Percentiles rank a stretch among this genome's conserved stretches.
Conservation (phyloP, 2,888 invertebrate species). For the Dryadula phaetusa region DNA sequence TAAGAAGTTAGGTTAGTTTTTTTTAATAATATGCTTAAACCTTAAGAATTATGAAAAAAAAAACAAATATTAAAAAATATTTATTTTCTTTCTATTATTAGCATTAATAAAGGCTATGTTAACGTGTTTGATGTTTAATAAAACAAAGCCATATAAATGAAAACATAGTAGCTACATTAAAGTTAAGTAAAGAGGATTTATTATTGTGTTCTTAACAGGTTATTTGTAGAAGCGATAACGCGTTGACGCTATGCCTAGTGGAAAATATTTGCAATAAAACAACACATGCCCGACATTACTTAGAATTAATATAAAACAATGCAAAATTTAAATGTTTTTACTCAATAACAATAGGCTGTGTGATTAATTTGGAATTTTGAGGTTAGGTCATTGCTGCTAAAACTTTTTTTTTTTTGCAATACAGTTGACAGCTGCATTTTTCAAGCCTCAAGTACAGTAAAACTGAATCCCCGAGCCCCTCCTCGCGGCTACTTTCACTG, state of each 20-base stretch:
- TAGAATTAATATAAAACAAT: not conserved
- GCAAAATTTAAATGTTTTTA: not conserved
- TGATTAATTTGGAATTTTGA: slow-evolving; percentile 7
- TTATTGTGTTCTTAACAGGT: slow-evolving; percentile 12
- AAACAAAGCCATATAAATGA: not conserved
- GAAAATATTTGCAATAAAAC: slow-evolving; percentile 15
- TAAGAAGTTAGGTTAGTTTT: not conserved
- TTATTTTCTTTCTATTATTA: too few species aligned
- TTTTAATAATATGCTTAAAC: slow-evolving; percentile 1
- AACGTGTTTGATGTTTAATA: not conserved
- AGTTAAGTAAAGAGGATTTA: slow-evolving; percentile 6
- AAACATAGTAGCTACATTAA: not conserved
- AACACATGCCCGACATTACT: not conserved
- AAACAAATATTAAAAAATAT: not conserved
- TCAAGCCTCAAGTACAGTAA: slow-evolving; percentile 13
- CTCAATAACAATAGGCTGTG: not conserved
- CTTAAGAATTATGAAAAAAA: not conserved
- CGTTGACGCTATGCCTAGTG: slow-evolving; percentile 3
- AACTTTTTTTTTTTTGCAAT: not conserved
- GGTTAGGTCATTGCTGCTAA: slow-evolving; percentile 15
- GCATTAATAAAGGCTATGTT: not conserved
- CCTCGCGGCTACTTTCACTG: slow-evolving; percentile 44
- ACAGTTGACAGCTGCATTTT: slow-evolving; percentile 8
- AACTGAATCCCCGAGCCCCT: slow-evolving; percentile 27
- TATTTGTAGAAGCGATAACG: slow-evolving; percentile 28